These are phyloP conservation scores for Atrichornis clamosus DNA, from an alignment of 2,113 vertebrate species.

Conservation along the genomic window DNA sequence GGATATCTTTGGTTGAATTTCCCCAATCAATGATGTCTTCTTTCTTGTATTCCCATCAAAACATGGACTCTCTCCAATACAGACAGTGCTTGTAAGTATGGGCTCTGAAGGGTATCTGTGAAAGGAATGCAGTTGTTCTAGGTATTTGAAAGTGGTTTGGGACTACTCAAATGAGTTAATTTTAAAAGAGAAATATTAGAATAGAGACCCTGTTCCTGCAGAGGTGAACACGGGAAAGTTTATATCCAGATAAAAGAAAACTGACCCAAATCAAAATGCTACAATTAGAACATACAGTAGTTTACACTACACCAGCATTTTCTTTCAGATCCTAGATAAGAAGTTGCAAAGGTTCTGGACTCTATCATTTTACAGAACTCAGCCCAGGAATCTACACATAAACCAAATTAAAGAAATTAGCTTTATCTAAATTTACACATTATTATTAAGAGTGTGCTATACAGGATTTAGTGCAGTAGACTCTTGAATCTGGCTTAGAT, in stretches of 20 bases:
- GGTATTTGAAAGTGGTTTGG: neutral
- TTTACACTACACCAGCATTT: neutral
- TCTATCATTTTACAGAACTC: neutral
- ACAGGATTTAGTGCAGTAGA: neutral
- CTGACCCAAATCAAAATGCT: neutral
- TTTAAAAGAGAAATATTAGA: neutral
- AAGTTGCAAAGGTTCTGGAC: neutral
- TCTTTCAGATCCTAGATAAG: neutral
- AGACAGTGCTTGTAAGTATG: neutral
- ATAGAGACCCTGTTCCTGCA: neutral
- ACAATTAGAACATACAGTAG: neutral
- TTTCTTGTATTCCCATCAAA: neutral
- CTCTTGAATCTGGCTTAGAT: neutral
- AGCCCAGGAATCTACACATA: neutral
- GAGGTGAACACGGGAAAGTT: neutral
- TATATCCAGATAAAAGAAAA: neutral
- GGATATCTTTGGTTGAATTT: neutral
- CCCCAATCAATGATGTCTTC: neutral
- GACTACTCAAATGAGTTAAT: neutral
- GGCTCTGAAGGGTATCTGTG: neutral
- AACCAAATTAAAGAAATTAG: neutral
- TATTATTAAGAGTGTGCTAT: neutral
- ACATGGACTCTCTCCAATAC: neutral
- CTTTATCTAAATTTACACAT: neutral
- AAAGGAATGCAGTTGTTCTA: neutral